These are phyloP conservation scores for Eumeta japonica DNA, from an alignment of 1,140 invertebrate genomes.

Conservation along the genomic window DNA sequence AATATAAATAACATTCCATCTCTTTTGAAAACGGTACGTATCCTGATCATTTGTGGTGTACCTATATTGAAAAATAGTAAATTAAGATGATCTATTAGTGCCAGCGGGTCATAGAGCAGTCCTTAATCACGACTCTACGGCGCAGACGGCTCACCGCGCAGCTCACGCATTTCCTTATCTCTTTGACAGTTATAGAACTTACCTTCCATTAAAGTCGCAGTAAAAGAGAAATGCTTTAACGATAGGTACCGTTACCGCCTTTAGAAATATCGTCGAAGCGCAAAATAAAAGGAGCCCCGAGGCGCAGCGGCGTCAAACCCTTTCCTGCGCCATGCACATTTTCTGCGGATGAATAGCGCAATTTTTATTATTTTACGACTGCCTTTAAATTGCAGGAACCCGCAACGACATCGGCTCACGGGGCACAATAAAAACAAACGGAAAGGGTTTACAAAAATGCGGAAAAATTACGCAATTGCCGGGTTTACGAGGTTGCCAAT, in stretches of 20 bases:
- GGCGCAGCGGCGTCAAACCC: conserved; percentile 36
- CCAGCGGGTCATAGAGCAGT: no score
- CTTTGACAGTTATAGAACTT: conserved; percentile 14
- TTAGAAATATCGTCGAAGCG: conserved; percentile 15
- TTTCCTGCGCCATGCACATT: conserved; percentile 29
- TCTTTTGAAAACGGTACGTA: no score
- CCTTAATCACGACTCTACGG: no score
- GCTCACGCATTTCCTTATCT: no score
- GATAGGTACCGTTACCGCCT: conserved; percentile 34
- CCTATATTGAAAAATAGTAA: no score
- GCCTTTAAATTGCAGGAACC: conserved; percentile 39
- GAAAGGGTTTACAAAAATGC: conserved; percentile 52
- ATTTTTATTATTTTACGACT: conserved; percentile 53
- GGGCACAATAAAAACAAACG: conserved; percentile 47
- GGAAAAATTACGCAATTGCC: conserved; percentile 49
- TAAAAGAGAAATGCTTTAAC: conserved; percentile 20
- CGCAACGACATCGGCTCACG: conserved; percentile 48
- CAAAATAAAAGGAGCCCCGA: conserved; percentile 39
- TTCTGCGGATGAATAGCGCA: conserved; percentile 45
- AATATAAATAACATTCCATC: neutral
- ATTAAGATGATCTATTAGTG: no score
- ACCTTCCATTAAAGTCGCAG: conserved; percentile 27
- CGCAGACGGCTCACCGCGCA: no score
- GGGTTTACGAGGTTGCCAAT: conserved; percentile 35
- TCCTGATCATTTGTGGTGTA: no score